Base-by-base conservation (phyloP, 2,113 vertebrate species). In the Australoheros scitulus region DNA sequence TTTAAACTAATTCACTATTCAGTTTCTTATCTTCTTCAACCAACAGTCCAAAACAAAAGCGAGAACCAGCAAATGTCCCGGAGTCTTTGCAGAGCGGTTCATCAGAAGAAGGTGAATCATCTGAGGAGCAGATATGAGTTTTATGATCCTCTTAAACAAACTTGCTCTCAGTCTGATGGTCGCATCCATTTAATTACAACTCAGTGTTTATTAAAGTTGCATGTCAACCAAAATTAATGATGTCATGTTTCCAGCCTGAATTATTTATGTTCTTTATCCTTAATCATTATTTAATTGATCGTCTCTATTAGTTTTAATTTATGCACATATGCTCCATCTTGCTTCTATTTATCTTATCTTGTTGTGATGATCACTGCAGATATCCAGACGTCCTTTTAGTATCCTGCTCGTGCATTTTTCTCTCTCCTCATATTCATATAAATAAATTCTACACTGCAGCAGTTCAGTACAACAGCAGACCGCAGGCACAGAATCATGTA, bases 381-480 rank as follows among this genome's bases (percentile, higher is more conserved):
- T 80, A 77, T 50, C 32, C 32, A 11, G 70, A 47, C 58, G 55
- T 77, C 68, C 24, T 77, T 59, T 68, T 13, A 57, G 24, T 80
- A 61, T 22, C 41, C 52, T 13, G 36, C 32, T 70, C 3, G 6
- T 22, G 24, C 7, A 2, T 36, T 20, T 34, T 61, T 78, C 13
- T n/a, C n/a, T 77, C 17, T 72, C 22, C 0, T 56, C 57, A 76
- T 55, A 76, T 84, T 82, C 29, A 50, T 72, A 61, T 36, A 20
- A 85, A 87, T 68, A 63, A 56, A 59, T 68, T 87, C 64, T 5
- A 52, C 52, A 75, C 76, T 60, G n/a, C 83, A 65, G 24, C 50
- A 75, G 78, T 55, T 14, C 13, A 8, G 55, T 86, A 74, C 76
- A 2, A 72, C 32, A 70, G 38, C 29, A 17, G 15, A 47, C 79